Percentiles rank a stretch among this genome's conserved stretches.
Evolutionary conservation across 1,140 invertebrate species (phyloP).

Genomic region (Drosophila busckii): DNA sequence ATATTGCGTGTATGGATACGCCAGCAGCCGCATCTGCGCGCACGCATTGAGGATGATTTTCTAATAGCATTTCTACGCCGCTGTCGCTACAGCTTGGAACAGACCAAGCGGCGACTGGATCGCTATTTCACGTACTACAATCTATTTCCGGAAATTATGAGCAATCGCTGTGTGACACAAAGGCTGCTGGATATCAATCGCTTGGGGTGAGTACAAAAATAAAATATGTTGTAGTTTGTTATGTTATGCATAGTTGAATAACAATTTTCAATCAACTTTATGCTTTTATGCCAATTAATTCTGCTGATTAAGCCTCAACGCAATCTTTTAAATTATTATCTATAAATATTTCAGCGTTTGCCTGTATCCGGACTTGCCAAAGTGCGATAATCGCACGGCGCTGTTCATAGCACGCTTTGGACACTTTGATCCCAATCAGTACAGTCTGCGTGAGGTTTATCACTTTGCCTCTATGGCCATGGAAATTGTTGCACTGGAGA

Average conservation of each 20-base stretch:
- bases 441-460: slow-evolving; percentile 75
- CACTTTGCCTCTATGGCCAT: slow-evolving; percentile 78
- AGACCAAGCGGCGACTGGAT: slow-evolving; percentile 83
- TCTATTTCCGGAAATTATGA: slow-evolving; percentile 81
- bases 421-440: slow-evolving; percentile 79
- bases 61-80: slow-evolving; percentile 83
- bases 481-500: slow-evolving; percentile 79
- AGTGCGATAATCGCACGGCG: slow-evolving; percentile 79
- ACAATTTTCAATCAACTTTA: too few species aligned
- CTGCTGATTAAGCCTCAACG: too few species aligned
- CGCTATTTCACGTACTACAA: slow-evolving; percentile 82
- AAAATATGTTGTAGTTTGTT: too few species aligned
- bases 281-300: too few species aligned
- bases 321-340: neutral
- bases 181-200: slow-evolving; percentile 79
- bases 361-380: slow-evolving; percentile 66
- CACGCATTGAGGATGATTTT: slow-evolving; percentile 81
- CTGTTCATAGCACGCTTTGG: slow-evolving; percentile 80
- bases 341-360: slow-evolving; percentile 32
- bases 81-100: slow-evolving; percentile 84
- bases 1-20: slow-evolving; percentile 83
- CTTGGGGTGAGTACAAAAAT: slow-evolving; percentile 78
- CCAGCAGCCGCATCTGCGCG: slow-evolving; percentile 83
- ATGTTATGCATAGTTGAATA: too few species aligned
- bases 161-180: slow-evolving; percentile 66